A percentile compares a stretch with the other conserved stretches of the same genome.
phyloP scores from a whole-genome alignment of 2,113 vertebrate species.

The Daboia siamensis region DNA sequence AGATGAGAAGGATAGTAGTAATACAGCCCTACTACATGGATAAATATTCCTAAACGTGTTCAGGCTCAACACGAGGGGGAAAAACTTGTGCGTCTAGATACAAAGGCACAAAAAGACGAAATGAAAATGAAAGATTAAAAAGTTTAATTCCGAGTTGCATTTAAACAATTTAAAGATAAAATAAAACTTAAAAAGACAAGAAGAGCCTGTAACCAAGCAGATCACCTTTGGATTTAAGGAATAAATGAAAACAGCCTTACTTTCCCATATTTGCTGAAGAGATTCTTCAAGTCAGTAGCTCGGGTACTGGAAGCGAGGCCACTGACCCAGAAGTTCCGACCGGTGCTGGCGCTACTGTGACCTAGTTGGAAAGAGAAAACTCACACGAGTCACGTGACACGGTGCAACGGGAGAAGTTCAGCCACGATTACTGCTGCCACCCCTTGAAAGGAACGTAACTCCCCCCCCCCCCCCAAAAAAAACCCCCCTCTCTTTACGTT shows the following conservation, averaged over 20 bases:
- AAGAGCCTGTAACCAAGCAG: neutral
- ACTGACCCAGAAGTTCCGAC: constrained; percentile 95
- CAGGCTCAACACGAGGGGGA: too few relatives aligned
- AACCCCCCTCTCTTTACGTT: neutral
- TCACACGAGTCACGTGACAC: neutral
- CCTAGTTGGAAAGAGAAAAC: constrained; percentile 51
- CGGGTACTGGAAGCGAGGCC: constrained; percentile 92
- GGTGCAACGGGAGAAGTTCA: too few relatives aligned
- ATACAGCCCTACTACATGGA: too few relatives aligned
- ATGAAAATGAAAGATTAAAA: too few relatives aligned
- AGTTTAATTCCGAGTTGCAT: too few relatives aligned
- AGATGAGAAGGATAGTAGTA: too few relatives aligned
- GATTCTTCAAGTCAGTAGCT: constrained; percentile 93
- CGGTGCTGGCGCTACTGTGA: constrained; percentile 63
- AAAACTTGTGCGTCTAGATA: too few relatives aligned
- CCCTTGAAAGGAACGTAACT: neutral
- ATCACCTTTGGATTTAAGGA: neutral
- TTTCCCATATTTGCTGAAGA: constrained; percentile 98
- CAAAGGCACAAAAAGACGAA: too few relatives aligned
- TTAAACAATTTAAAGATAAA: too few relatives aligned
- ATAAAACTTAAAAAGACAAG: too few relatives aligned
- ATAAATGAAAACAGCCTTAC: constrained; percentile 54
- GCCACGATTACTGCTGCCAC: neutral
- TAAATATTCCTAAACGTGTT: too few relatives aligned
- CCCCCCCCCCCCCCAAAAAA: neutral